Conservation (phyloP, 2,113 vertebrate species). For the Hirundichthys speculiger region DNA sequence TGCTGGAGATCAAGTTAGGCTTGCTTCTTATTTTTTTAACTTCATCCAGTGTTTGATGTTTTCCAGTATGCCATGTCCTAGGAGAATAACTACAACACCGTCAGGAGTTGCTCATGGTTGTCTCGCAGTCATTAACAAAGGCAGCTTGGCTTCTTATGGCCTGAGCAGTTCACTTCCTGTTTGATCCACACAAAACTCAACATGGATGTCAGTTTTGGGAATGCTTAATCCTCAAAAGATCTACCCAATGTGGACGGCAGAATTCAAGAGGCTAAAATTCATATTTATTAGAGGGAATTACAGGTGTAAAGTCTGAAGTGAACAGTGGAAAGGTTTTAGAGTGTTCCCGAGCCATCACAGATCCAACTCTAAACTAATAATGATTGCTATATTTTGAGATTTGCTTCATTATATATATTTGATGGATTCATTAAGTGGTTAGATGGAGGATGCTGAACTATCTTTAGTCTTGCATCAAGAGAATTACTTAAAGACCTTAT, state of each 20-base stretch:
- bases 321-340: constrained; percentile 59
- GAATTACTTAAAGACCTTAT: too few relatives aligned
- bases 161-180: constrained; percentile 60
- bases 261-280: constrained; percentile 77
- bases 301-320: constrained; percentile 60
- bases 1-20: constrained; percentile 15
- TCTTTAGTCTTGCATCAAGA: too few relatives aligned
- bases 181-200: constrained; percentile 74
- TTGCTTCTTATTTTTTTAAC: constrained; percentile 11
- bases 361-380: neutral
- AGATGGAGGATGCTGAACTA: too few relatives aligned
- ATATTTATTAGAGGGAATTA: constrained; percentile 67
- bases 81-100: constrained; percentile 36
- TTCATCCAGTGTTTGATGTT: constrained; percentile 19
- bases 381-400: constrained; percentile 33
- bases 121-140: constrained; percentile 52
- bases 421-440: constrained; percentile 3
- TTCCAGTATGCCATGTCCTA: neutral
- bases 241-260: constrained; percentile 53
- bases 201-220: constrained; percentile 67
- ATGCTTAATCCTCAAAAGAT: constrained; percentile 73
- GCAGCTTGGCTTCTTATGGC: constrained; percentile 42
- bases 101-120: constrained; percentile 28
- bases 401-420: constrained; percentile 21
- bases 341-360: constrained; percentile 41